Conservation (phyloP, 2,797 vertebrate genomes). For the Erpetoichthys calabaricus region DNA sequence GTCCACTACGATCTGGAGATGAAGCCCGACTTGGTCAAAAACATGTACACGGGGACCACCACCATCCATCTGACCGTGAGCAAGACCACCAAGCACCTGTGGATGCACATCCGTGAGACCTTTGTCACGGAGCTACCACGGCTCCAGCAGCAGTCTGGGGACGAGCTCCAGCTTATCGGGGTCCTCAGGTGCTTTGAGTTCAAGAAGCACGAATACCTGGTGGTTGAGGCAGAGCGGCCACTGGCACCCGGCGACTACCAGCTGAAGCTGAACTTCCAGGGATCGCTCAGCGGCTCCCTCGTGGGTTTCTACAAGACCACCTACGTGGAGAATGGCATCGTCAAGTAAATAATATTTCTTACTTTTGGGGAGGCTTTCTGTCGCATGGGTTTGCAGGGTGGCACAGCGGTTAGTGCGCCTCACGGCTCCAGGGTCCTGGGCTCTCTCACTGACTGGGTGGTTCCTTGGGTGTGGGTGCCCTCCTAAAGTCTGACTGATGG, state of each 20-base stretch:
- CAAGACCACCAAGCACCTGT: constrained; percentile 48
- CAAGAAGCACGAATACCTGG: constrained; percentile 62
- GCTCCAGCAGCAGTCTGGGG: constrained; percentile 18
- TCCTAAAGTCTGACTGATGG: no score
- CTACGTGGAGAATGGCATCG: constrained; percentile 51
- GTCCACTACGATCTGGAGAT: constrained; percentile 74
- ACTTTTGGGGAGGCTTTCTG: not conserved
- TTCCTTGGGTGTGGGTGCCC: no score
- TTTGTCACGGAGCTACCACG: constrained; percentile 41
- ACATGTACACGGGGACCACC: constrained; percentile 66
- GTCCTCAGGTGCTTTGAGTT: constrained; percentile 71
- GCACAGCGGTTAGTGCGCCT: not conserved
- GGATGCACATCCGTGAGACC: constrained; percentile 81
- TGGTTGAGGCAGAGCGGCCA: constrained; percentile 49
- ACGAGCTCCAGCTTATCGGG: constrained; percentile 24
- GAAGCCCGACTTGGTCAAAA: constrained; percentile 53
- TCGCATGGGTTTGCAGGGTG: not conserved
- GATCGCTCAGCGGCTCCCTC: constrained; percentile 74
- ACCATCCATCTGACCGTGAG: constrained; percentile 47
- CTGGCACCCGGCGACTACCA: constrained; percentile 42
- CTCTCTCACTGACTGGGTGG: not conserved
- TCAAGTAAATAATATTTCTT: constrained; percentile 54
- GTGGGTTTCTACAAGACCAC: constrained; percentile 88
- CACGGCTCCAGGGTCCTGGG: no score
- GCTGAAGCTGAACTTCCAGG: constrained; percentile 72